Percentiles rank a stretch among this genome's conserved stretches.
These are phyloP conservation scores for Nothobranchius kuhntae DNA, from an alignment of 2,113 vertebrate species.

Conservation along the genomic window DNA sequence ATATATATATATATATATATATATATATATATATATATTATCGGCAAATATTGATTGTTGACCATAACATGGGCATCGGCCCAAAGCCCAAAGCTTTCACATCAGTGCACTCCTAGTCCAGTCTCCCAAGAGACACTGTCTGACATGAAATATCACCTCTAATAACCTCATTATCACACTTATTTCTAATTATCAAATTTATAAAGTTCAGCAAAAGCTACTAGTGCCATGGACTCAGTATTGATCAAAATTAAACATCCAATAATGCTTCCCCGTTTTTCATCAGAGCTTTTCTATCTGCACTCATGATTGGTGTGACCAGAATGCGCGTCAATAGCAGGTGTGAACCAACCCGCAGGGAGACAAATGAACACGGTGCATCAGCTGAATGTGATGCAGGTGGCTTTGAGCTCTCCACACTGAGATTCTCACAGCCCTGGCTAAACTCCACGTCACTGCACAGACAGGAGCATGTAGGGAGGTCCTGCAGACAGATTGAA, in stretches of 20 bases:
- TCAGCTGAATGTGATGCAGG: conserved; percentile 52
- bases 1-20: too few relatives aligned
- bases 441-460: conserved; percentile 17
- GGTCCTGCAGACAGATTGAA: conserved; percentile 8
- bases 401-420: conserved; percentile 23
- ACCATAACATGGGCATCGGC: too few relatives aligned
- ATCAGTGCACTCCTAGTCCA: too few relatives aligned
- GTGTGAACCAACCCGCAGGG: not conserved
- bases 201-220: not conserved
- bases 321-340: too few relatives aligned
- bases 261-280: too few relatives aligned
- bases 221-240: not conserved
- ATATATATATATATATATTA: too few relatives aligned
- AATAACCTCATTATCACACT: not conserved
- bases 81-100: too few relatives aligned
- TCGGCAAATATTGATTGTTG: too few relatives aligned
- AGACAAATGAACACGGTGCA: not conserved
- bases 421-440: conserved; percentile 4
- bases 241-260: not conserved
- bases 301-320: not conserved
- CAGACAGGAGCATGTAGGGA: conserved; percentile 24
- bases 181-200: not conserved
- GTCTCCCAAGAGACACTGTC: too few relatives aligned
- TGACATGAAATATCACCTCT: too few relatives aligned
- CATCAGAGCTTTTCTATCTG: too few relatives aligned